phyloP scores from a whole-genome alignment of 2,888 invertebrate genomes.

The Hirtodrosophila duncani region DNA sequence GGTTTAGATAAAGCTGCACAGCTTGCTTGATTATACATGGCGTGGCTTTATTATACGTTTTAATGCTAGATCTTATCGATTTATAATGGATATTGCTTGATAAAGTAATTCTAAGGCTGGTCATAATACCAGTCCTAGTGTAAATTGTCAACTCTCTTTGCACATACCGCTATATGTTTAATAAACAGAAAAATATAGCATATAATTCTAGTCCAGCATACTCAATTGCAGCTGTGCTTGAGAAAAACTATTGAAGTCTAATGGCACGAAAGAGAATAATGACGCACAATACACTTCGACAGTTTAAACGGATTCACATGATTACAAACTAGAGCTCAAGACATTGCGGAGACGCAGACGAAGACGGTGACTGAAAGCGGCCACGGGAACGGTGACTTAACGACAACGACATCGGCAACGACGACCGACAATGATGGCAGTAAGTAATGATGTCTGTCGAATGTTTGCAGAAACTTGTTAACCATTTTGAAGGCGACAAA shows the following conservation, averaged over 20 bases:
- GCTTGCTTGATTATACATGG: too few species aligned
- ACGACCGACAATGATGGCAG: constrained; percentile 22
- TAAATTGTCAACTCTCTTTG: too few species aligned
- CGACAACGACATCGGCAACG: constrained; percentile 5
- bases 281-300: constrained; percentile 70
- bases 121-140: too few species aligned
- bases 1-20: too few species aligned
- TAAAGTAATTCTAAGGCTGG: too few species aligned
- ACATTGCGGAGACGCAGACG: not conserved
- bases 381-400: constrained; percentile 3
- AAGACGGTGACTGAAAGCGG: not conserved
- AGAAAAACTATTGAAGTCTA: constrained; percentile 77
- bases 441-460: constrained; percentile 62
- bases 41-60: too few species aligned
- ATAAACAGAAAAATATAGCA: too few species aligned
- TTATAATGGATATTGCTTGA: too few species aligned
- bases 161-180: too few species aligned
- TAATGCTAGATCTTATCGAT: too few species aligned
- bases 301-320: constrained; percentile 71
- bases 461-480: constrained; percentile 65
- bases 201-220: too few species aligned
- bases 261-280: constrained; percentile 78
- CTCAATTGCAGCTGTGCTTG: too few species aligned
- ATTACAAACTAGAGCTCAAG: constrained; percentile 41
- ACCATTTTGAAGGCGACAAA: constrained; percentile 67